A percentile compares a stretch with the other conserved stretches of the same genome.
These are phyloP conservation scores for Acanthisitta chloris DNA, from an alignment of 2,113 vertebrate species.

Conservation along the genomic window DNA sequence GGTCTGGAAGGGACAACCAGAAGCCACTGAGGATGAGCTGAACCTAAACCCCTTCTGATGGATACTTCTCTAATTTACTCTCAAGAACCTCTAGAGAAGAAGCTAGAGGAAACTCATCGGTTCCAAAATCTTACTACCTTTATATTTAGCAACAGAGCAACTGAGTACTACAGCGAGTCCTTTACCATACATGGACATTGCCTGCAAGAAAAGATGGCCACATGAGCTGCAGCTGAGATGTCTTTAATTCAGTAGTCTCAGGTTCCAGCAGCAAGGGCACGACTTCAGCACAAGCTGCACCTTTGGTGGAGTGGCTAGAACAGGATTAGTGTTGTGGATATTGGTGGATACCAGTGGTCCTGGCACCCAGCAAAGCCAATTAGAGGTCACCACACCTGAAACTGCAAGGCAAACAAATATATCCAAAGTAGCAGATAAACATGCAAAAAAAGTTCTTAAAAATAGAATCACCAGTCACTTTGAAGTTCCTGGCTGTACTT, in stretches of 20 bases:
- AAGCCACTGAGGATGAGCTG: not conserved
- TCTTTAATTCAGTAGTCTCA: not conserved
- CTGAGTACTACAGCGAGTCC: not conserved
- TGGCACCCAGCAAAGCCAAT: not conserved
- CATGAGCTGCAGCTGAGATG: not conserved
- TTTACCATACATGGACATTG: conserved; percentile 48
- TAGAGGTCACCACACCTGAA: not conserved
- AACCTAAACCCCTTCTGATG: not conserved
- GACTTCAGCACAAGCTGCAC: not conserved
- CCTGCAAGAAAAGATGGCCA: conserved; percentile 10
- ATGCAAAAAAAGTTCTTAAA: not conserved
- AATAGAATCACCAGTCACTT: not conserved
- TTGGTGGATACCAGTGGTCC: not conserved
- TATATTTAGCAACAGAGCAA: conserved; percentile 59
- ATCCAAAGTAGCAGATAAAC: not conserved
- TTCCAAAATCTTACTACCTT: conserved; percentile 22
- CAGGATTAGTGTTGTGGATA: not conserved
- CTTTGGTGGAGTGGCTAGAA: not conserved
- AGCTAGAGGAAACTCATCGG: not conserved
- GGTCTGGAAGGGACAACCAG: not conserved
- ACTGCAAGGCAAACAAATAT: conserved; percentile 9
- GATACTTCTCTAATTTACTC: not conserved
- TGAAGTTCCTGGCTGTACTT: not conserved
- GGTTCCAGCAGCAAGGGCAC: conserved; percentile 8
- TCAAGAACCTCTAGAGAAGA: not conserved